Evolutionary conservation across 2,113 vertebrate genomes (phyloP).

Genomic region (Melanerpes formicivorus): DNA sequence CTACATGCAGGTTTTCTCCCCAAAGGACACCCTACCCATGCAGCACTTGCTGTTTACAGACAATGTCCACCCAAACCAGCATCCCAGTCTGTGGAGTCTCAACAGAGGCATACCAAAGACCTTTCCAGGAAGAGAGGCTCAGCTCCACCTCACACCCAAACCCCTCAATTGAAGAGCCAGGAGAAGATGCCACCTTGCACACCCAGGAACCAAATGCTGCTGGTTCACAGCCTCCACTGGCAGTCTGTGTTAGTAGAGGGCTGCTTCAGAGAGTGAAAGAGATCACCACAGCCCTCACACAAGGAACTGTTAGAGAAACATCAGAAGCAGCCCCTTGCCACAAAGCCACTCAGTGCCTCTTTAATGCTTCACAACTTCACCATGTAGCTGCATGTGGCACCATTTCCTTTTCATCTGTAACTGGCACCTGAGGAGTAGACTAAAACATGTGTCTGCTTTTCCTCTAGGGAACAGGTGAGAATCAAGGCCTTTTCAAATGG

Average conservation of each 20-base stretch:
- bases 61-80: background rate
- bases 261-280: background rate
- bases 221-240: background rate
- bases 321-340: background rate
- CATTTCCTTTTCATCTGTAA: background rate
- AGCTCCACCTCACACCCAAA: background rate
- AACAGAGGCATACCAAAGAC: background rate
- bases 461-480: background rate
- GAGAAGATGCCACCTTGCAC: background rate
- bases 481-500: background rate
- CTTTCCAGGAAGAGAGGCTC: background rate
- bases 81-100: background rate
- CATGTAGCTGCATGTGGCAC: background rate
- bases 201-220: background rate
- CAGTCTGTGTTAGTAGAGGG: background rate
- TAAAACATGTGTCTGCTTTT: background rate
- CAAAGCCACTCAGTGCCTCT: background rate
- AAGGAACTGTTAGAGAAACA: background rate
- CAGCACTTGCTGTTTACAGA: background rate
- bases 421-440: fast-evolving
- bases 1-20: background rate
- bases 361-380: background rate
- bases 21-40: background rate
- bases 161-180: background rate
- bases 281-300: background rate